Percentiles rank a stretch among this genome's conserved stretches.
phyloP scores from a whole-genome alignment of 2,888 invertebrate genomes.

The Autographa pulchrina region DNA sequence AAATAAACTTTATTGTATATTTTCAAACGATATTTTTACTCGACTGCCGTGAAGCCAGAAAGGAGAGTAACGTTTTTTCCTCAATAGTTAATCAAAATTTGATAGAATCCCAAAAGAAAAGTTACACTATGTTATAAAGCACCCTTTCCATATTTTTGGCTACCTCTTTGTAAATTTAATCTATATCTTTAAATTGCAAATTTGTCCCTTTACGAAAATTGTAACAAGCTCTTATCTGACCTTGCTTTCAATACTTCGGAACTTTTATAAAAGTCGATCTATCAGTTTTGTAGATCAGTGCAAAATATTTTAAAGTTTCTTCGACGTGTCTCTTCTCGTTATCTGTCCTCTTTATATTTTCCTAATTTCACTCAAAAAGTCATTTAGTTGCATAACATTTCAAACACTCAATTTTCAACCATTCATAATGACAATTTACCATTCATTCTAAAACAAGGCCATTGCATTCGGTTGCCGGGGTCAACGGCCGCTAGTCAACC shows the following conservation, averaged over 20 bases:
- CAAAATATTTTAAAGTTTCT: too few relatives aligned
- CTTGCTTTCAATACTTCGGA: not conserved
- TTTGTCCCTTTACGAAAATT: not conserved
- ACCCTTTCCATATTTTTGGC: not conserved
- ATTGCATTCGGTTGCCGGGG: conserved; percentile 17
- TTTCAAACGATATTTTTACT: too few relatives aligned
- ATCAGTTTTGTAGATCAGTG: not conserved
- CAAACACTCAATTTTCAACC: conserved; percentile 28
- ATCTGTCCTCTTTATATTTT: too few relatives aligned
- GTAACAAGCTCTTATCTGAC: not conserved
- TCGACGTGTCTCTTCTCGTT: not conserved
- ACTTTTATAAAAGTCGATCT: not conserved
- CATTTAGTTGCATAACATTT: not conserved
- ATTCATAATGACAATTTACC: conserved; percentile 24
- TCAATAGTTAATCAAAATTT: too few relatives aligned
- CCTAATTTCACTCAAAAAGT: not conserved
- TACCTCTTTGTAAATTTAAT: too few relatives aligned
- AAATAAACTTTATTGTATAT: too few relatives aligned
- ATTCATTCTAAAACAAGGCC: conserved; percentile 34
- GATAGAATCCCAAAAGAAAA: too few relatives aligned
- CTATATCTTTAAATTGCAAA: too few relatives aligned
- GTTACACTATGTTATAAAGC: too few relatives aligned
- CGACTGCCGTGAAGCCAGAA: too few relatives aligned
- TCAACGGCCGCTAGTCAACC: conserved; percentile 1
- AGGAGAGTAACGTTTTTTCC: too few relatives aligned